phyloP scores from a whole-genome alignment of 2,888 invertebrate genomes.

The Cerceris rybyensis region DNA sequence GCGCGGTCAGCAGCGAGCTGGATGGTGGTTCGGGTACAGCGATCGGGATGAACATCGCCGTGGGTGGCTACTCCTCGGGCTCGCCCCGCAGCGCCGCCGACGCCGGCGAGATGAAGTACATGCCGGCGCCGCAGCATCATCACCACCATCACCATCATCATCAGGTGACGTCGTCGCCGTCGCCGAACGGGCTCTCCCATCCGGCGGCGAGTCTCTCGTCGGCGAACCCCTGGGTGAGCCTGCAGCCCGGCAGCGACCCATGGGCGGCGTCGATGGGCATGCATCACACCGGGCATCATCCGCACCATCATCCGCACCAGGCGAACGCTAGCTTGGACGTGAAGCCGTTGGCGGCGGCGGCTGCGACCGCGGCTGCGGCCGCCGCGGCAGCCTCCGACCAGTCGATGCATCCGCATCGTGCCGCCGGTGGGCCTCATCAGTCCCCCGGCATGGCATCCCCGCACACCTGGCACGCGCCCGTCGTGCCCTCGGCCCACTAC shows the following conservation, averaged over 20 bases:
- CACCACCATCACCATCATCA: slow-evolving; percentile 90
- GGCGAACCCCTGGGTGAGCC: slow-evolving; percentile 92
- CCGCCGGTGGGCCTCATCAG: slow-evolving; percentile 76
- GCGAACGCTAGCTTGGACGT: slow-evolving; percentile 86
- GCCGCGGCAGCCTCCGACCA: slow-evolving; percentile 80
- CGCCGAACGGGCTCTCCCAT: slow-evolving; percentile 85
- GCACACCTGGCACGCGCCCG: slow-evolving; percentile 96
- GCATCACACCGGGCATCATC: slow-evolving; percentile 85
- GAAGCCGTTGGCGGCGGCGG: slow-evolving; percentile 89
- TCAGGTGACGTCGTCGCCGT: slow-evolving; percentile 87
- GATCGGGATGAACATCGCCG: slow-evolving; percentile 88
- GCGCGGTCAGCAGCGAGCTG: slow-evolving; percentile 89
- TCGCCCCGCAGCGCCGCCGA: slow-evolving; percentile 93
- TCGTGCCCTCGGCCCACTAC: slow-evolving; percentile 91
- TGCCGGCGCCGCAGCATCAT: slow-evolving; percentile 92
- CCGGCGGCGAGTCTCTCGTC: slow-evolving; percentile 83
- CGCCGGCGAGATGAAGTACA: slow-evolving; percentile 97
- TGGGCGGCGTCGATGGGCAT: slow-evolving; percentile 90
- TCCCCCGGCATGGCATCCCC: slow-evolving; percentile 86
- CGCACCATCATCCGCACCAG: slow-evolving; percentile 89
- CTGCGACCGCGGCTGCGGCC: slow-evolving; percentile 79
- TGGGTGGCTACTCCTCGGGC: slow-evolving; percentile 90
- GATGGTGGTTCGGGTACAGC: slow-evolving; percentile 85
- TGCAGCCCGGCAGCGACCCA: slow-evolving; percentile 90
- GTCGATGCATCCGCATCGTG: slow-evolving; percentile 81